A percentile compares a stretch with the other conserved stretches of the same genome.
These are phyloP conservation scores for Poecilia gillii DNA, from an alignment of 2,797 vertebrate genomes.

Conservation along the genomic window DNA sequence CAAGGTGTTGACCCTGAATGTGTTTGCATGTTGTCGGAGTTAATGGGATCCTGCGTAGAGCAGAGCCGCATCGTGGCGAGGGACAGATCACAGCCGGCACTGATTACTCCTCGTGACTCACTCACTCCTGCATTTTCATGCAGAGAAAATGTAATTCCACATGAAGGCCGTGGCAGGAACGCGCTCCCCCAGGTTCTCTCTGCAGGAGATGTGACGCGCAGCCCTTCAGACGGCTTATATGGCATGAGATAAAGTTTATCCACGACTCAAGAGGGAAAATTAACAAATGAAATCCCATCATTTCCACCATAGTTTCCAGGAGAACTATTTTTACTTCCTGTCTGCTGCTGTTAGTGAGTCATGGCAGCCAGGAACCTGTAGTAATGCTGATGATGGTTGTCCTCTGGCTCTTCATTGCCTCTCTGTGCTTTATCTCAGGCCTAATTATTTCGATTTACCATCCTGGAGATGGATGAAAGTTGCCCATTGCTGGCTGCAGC, in stretches of 20 bases:
- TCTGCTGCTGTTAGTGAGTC: conserved; percentile 5
- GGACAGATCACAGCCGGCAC: conserved; percentile 45
- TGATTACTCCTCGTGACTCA: conserved; percentile 61
- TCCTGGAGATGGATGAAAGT: conserved; percentile 41
- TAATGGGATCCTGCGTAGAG: conserved; percentile 41
- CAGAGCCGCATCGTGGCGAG: conserved; percentile 26
- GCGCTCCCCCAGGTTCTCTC: conserved; percentile 19
- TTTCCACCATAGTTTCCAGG: neutral
- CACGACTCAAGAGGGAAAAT: neutral
- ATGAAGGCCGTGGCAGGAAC: conserved; percentile 44
- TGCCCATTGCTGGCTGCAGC: conserved; percentile 7
- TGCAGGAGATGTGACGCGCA: conserved; percentile 21
- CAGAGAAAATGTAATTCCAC: conserved; percentile 41
- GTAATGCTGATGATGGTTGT: conserved; percentile 16
- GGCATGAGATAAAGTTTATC: conserved; percentile 35
- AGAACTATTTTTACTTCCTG: neutral
- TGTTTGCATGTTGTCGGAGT: conserved; percentile 20
- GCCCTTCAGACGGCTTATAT: conserved; percentile 14
- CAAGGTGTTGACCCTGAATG: conserved; percentile 57
- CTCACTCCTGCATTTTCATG: conserved; percentile 33
- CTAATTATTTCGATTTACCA: conserved; percentile 56
- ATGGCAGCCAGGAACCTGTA: neutral
- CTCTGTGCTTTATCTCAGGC: conserved; percentile 36
- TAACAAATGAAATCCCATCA: neutral
- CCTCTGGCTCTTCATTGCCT: conserved; percentile 32